Evolutionary conservation across 2,888 invertebrate genomes (phyloP).

Genomic region (Eulithis testata): DNA sequence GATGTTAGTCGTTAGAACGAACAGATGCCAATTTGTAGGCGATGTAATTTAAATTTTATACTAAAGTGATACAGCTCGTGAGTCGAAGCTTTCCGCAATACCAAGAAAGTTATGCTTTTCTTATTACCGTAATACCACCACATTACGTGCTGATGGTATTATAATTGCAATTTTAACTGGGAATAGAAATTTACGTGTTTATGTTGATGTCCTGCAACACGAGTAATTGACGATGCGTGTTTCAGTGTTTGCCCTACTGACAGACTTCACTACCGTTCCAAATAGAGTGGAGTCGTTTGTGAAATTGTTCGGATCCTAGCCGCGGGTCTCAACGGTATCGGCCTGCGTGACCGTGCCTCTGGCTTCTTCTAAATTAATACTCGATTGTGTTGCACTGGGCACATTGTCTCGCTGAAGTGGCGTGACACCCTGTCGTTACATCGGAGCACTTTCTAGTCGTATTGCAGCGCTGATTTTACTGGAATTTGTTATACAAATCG

Average conservation of each 20-base stretch:
- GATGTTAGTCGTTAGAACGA: constrained; percentile 51
- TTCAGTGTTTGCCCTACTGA: constrained; percentile 51
- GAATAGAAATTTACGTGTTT: constrained; percentile 33
- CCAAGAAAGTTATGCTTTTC: constrained; percentile 47
- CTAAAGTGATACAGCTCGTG: constrained; percentile 48
- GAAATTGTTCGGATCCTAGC: constrained; percentile 67
- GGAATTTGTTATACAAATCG: constrained; percentile 56
- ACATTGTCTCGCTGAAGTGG: constrained; percentile 61
- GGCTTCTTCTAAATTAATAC: constrained; percentile 73
- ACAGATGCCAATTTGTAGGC: constrained; percentile 54
- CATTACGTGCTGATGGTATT: constrained; percentile 51
- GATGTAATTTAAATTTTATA: constrained; percentile 49
- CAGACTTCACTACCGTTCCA: constrained; percentile 64
- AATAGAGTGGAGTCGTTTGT: constrained; percentile 62
- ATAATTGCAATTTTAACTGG: constrained; percentile 51
- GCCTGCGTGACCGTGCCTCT: constrained; percentile 71
- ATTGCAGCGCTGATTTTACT: constrained; percentile 54
- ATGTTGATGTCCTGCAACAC: constrained; percentile 17
- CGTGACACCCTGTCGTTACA: constrained; percentile 72
- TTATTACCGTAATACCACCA: constrained; percentile 49
- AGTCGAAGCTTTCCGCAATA: constrained; percentile 46
- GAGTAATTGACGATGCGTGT: constrained; percentile 36
- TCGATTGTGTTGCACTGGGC: constrained; percentile 65
- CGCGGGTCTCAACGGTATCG: constrained; percentile 68
- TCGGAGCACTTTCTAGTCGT: constrained; percentile 69